phyloP scores from a whole-genome alignment of 2,113 vertebrate species.

The Cyrtonyx montezumae region DNA sequence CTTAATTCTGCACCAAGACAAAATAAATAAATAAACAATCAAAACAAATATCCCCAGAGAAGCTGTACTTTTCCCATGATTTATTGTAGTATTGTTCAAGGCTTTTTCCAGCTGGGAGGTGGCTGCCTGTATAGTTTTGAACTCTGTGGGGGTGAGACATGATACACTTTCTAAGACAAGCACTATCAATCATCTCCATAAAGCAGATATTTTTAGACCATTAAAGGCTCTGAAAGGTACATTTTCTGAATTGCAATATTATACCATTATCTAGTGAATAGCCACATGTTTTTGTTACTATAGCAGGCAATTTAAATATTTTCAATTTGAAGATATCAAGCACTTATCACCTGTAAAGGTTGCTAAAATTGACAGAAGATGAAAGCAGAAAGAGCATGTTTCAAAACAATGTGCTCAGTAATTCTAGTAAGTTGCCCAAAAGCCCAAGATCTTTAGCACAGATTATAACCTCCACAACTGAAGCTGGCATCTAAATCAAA shows the following conservation, averaged over 20 bases:
- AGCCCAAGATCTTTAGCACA: background rate
- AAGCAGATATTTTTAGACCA: background rate
- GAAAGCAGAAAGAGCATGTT: background rate
- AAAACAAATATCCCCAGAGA: background rate
- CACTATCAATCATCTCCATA: conserved; percentile 4
- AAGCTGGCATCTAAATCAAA: background rate
- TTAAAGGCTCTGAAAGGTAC: background rate
- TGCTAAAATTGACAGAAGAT: background rate
- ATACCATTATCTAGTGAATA: background rate
- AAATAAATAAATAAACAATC: background rate
- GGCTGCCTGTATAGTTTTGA: conserved; percentile 37
- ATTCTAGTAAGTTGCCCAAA: background rate
- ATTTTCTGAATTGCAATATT: background rate
- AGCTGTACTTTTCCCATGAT: background rate
- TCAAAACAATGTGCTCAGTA: background rate
- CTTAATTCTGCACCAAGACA: conserved; percentile 6
- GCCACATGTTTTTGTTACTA: background rate
- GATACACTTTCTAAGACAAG: conserved; percentile 25
- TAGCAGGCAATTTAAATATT: background rate
- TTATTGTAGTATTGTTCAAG: conserved; percentile 12
- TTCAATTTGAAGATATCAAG: background rate
- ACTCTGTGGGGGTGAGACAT: conserved; percentile 35
- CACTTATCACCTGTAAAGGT: background rate
- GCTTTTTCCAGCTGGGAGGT: conserved; percentile 13
- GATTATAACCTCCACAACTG: background rate